Evolutionary conservation across 2,888 invertebrate species (phyloP), one percentile per base, ranked within the genome.

Genomic region (Callyntrura sp.): DNA sequence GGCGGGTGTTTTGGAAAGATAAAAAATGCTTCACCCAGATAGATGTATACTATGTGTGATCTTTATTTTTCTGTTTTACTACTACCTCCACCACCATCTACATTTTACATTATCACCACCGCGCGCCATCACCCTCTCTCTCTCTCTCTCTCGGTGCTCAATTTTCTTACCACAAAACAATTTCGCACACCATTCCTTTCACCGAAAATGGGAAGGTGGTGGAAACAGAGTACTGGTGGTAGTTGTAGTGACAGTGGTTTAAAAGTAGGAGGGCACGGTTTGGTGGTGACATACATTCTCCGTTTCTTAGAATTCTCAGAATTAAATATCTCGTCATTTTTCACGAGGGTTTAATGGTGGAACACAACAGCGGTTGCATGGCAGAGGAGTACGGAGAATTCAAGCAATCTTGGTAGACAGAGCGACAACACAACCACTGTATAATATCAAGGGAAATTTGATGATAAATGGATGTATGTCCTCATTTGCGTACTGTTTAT

Each of bases 1-100:
- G 48, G 73, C 48, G 73, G 35, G 35, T 73, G 73, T 73, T 48
- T 48, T 73, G 0, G 48, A 23, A 45, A 45, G 73, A 73, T 73
- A 73, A 73, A n/a, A 73, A 73, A 73, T 35, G 35, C 6, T 35
- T 35, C 35, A 35, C n/a, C n/a, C n/a, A n/a, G n/a, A n/a, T n/a
- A 60, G 17, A n/a, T 1, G 2, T 9, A 60, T 14, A 51, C 2
- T 14, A 51, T 51, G 12, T 51, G 9, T n/a, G 9, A 4, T 35
- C 51, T 51, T 51, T 51, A n/a, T 14, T 51, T 51, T 2, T 14
- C 14, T 8, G 51, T 51, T 51, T 8, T 51, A 51, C 51, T n/a
- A 11, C 51, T 51, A 6, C 3, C 35, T n/a, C n/a, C n/a, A n/a
- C n/a, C n/a, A n/a, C n/a, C n/a, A n/a, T n/a, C n/a, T n/a, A n/a